Evolutionary conservation across 2,113 vertebrate species (phyloP).

Genomic region (Glaucomys volans): DNA sequence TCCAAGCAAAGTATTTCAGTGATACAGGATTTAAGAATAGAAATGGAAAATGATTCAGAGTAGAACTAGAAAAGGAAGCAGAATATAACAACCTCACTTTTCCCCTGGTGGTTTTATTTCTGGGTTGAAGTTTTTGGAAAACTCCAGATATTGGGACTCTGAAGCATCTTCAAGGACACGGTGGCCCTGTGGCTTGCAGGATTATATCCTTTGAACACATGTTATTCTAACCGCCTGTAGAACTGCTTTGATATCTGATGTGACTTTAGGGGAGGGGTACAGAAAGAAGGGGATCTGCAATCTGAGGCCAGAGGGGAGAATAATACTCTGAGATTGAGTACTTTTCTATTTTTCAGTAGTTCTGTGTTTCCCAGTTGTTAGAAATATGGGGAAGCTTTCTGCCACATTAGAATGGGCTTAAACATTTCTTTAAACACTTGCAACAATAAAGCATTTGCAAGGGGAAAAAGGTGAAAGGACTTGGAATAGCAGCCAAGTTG

Average conservation of each 20-base stretch:
- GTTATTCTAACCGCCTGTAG: conserved; percentile 48
- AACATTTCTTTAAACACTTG: background rate
- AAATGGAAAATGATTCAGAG: conserved; percentile 72
- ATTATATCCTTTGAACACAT: conserved; percentile 44
- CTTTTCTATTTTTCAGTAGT: conserved; percentile 37
- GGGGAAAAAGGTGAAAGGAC: conserved; percentile 37
- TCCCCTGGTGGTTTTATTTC: conserved; percentile 35
- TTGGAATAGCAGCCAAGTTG: background rate
- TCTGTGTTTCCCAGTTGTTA: background rate
- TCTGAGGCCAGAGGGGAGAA: background rate
- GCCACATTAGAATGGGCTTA: background rate
- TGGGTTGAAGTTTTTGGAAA: conserved; percentile 51
- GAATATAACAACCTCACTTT: conserved; percentile 28
- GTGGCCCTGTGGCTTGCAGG: background rate
- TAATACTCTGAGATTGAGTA: background rate
- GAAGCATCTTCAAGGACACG: background rate
- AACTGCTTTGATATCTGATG: conserved; percentile 65
- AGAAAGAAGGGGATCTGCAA: conserved; percentile 11
- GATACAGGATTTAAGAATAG: conserved; percentile 77
- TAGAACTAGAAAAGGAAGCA: conserved; percentile 49
- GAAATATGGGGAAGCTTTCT: background rate
- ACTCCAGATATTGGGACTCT: background rate
- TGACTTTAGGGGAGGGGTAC: conserved; percentile 8
- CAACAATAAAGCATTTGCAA: conserved; percentile 49
- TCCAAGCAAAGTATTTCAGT: conserved; percentile 68